Evolutionary conservation across 2,888 invertebrate genomes (phyloP), one percentile per base, ranked within the genome.

Genomic region (Camponotus fellah): DNA sequence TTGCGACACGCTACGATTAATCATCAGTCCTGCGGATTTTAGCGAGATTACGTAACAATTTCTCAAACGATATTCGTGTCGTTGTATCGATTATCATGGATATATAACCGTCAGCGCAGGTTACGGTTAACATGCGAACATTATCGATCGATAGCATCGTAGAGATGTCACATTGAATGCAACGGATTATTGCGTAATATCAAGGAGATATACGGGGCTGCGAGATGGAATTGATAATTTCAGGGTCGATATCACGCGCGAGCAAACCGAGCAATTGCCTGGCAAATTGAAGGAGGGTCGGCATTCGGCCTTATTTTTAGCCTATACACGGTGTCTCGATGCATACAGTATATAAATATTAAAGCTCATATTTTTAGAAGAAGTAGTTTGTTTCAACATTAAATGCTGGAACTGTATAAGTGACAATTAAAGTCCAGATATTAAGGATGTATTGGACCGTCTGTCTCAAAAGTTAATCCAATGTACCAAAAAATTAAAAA

Each of bases 1-100:
- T 87, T 85, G 81, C 62, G 56, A 81, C 83, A 85, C 62, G 62
- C 71, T 69, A 60, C 17, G 43, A 58, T 56, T 80, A 40, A 62
- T 72, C 62, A 37, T 62, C 37, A 17, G 17, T 17, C 74, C 81
- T 64, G 65, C n/a, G 9, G 56, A 65, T 62, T 74, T 80, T 62
- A 80, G 62, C 40, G 34, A 43, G 37, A 21, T 34, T 60, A 66
- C 37, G n/a, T 10, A 40, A 60, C 65, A 4, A 26, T 0, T 3
- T 32, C 40, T 68, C 60, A 46, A n/a, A 43, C 21, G 62, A 64
- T 26, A 43, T 68, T 72, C 21, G 56, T 68, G 53, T 17, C 32
- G 26, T 43, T 17, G 74, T 32, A 58, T 9, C 46, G 62, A 53
- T 65, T 46, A 66, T 26, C n/a, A n/a, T 14, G 21, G 12, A 10